Evolutionary conservation across 2,113 vertebrate species (phyloP).

Genomic region (Xyliphius kryptos): DNA sequence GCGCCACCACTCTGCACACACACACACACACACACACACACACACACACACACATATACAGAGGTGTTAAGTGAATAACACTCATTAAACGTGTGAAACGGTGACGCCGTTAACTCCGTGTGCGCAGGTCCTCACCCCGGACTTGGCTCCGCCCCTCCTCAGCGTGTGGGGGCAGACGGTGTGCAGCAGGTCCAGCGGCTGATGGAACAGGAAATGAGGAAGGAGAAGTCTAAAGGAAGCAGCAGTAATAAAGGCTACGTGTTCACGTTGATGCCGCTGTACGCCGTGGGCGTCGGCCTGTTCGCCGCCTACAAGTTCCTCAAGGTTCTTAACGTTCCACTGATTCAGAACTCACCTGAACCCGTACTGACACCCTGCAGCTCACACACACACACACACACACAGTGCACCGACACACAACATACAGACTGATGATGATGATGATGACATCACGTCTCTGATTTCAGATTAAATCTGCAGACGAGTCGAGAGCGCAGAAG

Average conservation of each 20-base stretch:
- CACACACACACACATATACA: background rate
- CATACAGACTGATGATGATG: too few relatives aligned
- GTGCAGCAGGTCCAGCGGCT: slow-evolving; percentile 75
- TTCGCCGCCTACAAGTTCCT: slow-evolving; percentile 86
- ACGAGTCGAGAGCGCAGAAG: slow-evolving; percentile 61
- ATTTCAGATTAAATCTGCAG: slow-evolving; percentile 72
- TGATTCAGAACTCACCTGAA: too few relatives aligned
- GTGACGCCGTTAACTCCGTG: background rate
- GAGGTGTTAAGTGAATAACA: too few relatives aligned
- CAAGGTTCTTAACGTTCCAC: slow-evolving; percentile 59
- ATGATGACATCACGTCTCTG: background rate
- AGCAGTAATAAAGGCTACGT: slow-evolving; percentile 70
- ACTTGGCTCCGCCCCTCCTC: slow-evolving; percentile 36
- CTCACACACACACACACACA: too few relatives aligned
- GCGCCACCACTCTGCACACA: background rate
- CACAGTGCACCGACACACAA: too few relatives aligned
- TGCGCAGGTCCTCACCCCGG: slow-evolving; percentile 41
- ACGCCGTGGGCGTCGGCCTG: slow-evolving; percentile 78
- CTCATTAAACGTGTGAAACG: too few relatives aligned
- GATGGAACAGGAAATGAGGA: slow-evolving; percentile 77
- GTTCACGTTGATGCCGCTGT: slow-evolving; percentile 83
- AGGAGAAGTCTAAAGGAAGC: slow-evolving; percentile 65
- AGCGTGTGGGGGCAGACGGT: slow-evolving; percentile 54
- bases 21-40: background rate
- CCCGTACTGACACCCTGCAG: too few relatives aligned